A percentile compares a stretch with the other conserved stretches of the same genome.
Conservation (phyloP, 2,113 vertebrate genomes). For the Telmatochromis sp. region DNA sequence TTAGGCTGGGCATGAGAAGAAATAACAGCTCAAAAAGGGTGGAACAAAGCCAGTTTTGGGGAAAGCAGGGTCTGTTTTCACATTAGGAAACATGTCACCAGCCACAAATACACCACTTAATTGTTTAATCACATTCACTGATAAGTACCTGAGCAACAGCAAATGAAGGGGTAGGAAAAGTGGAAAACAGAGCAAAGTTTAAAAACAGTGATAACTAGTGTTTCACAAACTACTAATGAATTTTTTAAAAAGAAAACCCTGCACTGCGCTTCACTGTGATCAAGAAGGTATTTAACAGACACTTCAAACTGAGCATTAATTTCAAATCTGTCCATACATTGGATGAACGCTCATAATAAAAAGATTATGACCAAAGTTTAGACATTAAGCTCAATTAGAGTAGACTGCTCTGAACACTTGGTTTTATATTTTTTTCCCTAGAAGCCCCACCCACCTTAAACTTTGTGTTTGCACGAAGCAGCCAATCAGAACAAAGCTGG, state of each 20-base stretch:
- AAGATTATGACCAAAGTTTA: background rate
- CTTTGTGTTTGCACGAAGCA: fast-evolving
- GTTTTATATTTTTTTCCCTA: background rate
- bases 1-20: background rate
- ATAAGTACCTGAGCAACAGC: background rate
- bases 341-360: background rate
- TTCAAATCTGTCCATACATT: background rate
- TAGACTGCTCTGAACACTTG: background rate
- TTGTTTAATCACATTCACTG: background rate
- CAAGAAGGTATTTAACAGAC: background rate
- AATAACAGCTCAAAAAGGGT: background rate
- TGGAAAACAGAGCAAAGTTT: background rate
- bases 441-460: background rate
- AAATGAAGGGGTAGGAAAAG: background rate
- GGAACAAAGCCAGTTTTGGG: background rate
- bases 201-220: background rate
- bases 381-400: background rate
- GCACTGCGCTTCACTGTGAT: background rate
- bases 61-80: background rate
- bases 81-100: background rate
- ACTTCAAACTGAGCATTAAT: background rate
- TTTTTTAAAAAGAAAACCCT: background rate
- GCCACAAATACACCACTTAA: background rate
- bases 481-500: background rate
- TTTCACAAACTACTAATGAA: background rate